Evolutionary conservation across 35 echinoderm and acorn worm genomes (phyloP).

Genomic region (Apostichopus californicus): DNA sequence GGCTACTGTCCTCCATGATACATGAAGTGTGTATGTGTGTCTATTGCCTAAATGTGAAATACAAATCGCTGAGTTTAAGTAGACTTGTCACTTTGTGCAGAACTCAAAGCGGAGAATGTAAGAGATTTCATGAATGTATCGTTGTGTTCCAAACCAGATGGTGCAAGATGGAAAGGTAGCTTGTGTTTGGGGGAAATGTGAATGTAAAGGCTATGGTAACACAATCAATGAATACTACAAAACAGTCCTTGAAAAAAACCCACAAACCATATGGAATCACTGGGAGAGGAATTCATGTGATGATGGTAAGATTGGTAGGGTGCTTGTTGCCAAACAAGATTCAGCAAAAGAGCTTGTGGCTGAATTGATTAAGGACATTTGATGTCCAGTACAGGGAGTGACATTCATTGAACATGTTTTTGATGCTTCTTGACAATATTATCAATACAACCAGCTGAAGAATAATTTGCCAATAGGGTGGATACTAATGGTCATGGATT

Average conservation of each 20-base stretch:
- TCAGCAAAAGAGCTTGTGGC: slow-evolving; percentile 10
- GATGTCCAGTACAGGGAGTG: slow-evolving; percentile 26
- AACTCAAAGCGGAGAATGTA: slow-evolving; percentile 5
- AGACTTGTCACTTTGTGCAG: slow-evolving; percentile 20
- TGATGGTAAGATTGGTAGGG: slow-evolving; percentile 39
- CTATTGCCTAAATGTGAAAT: slow-evolving; percentile 54
- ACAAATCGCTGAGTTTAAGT: slow-evolving; percentile 35
- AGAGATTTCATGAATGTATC: slow-evolving; percentile 35
- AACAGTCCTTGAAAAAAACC: neutral
- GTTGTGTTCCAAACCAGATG: slow-evolving; percentile 20
- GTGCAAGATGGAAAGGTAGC: slow-evolving; percentile 38
- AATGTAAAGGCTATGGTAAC: neutral
- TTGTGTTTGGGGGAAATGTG: slow-evolving; percentile 25
- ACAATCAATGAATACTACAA: neutral
- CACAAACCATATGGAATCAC: slow-evolving; percentile 46
- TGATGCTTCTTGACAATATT: slow-evolving; percentile 36
- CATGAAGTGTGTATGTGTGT: slow-evolving; percentile 52
- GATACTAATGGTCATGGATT: slow-evolving; percentile 61
- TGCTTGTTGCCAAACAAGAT: slow-evolving; percentile 19
- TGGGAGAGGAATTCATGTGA: slow-evolving; percentile 22
- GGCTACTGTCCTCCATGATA: slow-evolving; percentile 18
- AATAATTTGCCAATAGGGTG: slow-evolving; percentile 37
- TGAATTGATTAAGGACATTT: slow-evolving; percentile 31
- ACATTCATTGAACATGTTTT: slow-evolving; percentile 45
- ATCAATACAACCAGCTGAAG: slow-evolving; percentile 45